Base-by-base conservation (phyloP, 2,797 vertebrate species). In the Psittacula derbiana region DNA sequence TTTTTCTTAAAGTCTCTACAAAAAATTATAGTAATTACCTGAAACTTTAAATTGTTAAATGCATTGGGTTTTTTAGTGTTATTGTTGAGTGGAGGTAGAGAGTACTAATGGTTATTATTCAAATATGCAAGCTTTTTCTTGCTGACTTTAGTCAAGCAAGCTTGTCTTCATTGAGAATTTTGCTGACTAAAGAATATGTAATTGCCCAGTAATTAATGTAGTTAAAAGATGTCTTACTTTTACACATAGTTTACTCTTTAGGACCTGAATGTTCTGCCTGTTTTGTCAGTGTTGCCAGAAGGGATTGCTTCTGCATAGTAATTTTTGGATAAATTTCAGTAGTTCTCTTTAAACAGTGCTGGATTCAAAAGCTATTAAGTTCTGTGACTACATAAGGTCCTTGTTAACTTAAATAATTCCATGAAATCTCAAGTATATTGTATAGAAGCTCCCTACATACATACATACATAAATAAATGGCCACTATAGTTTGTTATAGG, bases 271-370 rank as follows among this genome's bases (percentile, higher is more conserved):
- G 13, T 86, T 93, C 69, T 64, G 41, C 36, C 1, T 62, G 14
- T 78, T 92, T 97, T 82, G 7, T 1, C 44, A 53, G 73, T 49
- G 17, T 72, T 93, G 84, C 91, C 84, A 86, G 72, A 79, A 94
- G 58, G 67, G 78, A 94, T 95, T 80, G 46, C 33, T 95, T 96
- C 81, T 88, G 83, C 43, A 69, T 89, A 64, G 75, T 58, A 94
- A 91, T 92, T 95, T 90, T 60, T 89, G 72, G 88, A 36, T 94
- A 81, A 87, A 90, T 87, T 83, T 92, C 69, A 83, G 55, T 74
- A 49, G 23, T 75, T 83, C 17, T 91, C 67, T 91, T 94, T 86
- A 81, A 83, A 74, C 49, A 90, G 70, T 90, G 24, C 53, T 8
- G 21, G 10, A 93, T 94, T 94, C 71, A 75, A 95, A 90, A 89